These are phyloP conservation scores for Pelosia muscerda DNA, from an alignment of 2,888 invertebrate genomes.

Conservation along the genomic window DNA sequence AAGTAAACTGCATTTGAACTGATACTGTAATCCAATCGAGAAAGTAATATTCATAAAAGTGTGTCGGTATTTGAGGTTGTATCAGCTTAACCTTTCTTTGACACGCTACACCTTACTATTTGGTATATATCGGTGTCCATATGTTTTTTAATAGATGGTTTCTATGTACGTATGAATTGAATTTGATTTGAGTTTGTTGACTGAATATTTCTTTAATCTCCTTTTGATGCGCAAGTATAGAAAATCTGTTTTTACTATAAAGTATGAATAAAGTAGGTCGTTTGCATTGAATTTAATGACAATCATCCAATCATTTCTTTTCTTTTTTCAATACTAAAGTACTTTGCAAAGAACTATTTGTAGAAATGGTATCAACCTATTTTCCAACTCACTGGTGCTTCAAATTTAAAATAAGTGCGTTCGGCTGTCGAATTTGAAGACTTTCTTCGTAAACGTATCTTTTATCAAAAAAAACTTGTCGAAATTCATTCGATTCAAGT, in stretches of 20 bases:
- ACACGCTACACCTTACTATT: neutral
- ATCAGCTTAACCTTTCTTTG: neutral
- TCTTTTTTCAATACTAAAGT: neutral
- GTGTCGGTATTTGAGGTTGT: neutral
- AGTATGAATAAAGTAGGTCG: too few relatives aligned
- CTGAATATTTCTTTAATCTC: neutral
- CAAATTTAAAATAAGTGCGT: neutral
- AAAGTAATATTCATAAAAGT: slow-evolving; percentile 3
- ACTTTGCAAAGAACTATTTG: neutral
- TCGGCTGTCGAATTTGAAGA: neutral
- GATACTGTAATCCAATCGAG: neutral
- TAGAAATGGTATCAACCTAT: neutral
- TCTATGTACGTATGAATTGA: neutral
- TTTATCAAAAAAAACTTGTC: neutral
- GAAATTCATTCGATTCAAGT: neutral
- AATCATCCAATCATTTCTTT: neutral
- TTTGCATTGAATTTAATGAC: neutral
- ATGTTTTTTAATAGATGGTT: neutral
- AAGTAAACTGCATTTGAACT: neutral
- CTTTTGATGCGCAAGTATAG: neutral
- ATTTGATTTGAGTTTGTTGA: neutral
- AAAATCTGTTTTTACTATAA: too few relatives aligned
- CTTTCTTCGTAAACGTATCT: neutral
- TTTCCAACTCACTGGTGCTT: neutral
- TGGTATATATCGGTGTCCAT: neutral